Conservation (phyloP, 2,888 invertebrate species). For the Aethes cnicana region DNA sequence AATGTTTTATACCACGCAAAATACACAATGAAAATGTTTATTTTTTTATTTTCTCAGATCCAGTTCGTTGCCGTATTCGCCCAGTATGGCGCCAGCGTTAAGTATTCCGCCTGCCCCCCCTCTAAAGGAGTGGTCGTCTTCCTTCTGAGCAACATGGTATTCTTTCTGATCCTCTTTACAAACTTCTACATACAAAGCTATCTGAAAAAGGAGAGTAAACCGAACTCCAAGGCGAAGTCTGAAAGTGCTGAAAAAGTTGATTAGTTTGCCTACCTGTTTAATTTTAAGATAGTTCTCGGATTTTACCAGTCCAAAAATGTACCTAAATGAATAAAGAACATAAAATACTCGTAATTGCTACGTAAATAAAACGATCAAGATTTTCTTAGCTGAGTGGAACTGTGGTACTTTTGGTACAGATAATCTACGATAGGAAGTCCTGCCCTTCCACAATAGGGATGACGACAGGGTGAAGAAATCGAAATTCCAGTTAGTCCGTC, state of each 20-base stretch:
- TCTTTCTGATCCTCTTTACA: constrained; percentile 84
- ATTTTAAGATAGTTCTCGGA: constrained; percentile 11
- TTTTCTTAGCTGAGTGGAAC: too few species aligned
- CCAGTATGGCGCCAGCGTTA: constrained; percentile 75
- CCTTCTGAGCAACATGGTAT: constrained; percentile 72
- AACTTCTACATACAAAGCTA: constrained; percentile 83
- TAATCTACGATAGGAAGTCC: too few species aligned
- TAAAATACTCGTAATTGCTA: too few species aligned
- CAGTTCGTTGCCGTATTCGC: constrained; percentile 85
- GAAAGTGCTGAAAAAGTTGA: constrained; percentile 7
- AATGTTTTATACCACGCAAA: too few species aligned
- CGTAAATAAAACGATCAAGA: too few species aligned
- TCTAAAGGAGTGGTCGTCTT: constrained; percentile 81
- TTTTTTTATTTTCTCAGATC: constrained; percentile 65
- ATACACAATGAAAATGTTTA: too few species aligned
- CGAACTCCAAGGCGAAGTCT: not conserved
- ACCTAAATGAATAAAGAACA: too few species aligned
- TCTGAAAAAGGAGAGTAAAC: constrained; percentile 39
- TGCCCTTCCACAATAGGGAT: too few species aligned
- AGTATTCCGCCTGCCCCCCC: constrained; percentile 82
- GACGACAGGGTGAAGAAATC: too few species aligned
- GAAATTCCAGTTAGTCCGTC: too few species aligned
- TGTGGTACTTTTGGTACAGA: too few species aligned
- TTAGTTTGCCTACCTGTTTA: not conserved
- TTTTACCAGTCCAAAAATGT: too few species aligned